phyloP scores from a whole-genome alignment of 2,113 vertebrate genomes.

The Tor tambroides region DNA sequence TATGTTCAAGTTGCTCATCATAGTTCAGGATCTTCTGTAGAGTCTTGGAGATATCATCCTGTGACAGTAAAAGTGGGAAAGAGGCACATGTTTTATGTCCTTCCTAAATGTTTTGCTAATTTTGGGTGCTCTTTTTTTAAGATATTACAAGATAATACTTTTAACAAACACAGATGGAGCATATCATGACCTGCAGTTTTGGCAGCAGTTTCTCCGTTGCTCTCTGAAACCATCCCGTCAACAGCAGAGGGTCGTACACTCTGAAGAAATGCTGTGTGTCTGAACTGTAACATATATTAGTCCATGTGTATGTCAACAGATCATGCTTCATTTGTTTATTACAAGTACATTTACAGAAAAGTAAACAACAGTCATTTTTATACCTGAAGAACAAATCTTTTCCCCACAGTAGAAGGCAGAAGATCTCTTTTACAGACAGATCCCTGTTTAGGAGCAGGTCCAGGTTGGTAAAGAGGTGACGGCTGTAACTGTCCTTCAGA shows the following conservation, averaged over 20 bases:
- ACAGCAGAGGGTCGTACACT: slow-evolving; percentile 39
- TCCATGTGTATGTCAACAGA: not conserved
- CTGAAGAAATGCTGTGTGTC: slow-evolving; percentile 32
- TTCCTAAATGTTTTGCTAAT: not conserved
- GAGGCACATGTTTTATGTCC: not conserved
- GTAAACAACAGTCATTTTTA: not conserved
- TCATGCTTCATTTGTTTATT: not conserved
- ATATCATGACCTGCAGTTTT: slow-evolving; percentile 56
- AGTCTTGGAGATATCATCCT: slow-evolving; percentile 26
- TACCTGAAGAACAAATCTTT: slow-evolving; percentile 62
- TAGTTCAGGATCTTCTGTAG: slow-evolving; percentile 44
- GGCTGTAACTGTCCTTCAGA: slow-evolving; percentile 51
- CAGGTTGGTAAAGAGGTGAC: slow-evolving; percentile 39
- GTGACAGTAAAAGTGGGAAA: not conserved
- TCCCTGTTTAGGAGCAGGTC: slow-evolving; percentile 48
- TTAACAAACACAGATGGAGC: not conserved
- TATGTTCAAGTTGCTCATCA: not conserved
- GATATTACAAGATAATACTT: not conserved
- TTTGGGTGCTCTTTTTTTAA: not conserved
- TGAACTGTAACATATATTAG: slow-evolving; percentile 54
- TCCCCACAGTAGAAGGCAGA: slow-evolving; percentile 60
- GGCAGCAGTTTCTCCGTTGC: slow-evolving; percentile 54
- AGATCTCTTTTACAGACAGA: not conserved
- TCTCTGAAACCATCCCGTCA: slow-evolving; percentile 46
- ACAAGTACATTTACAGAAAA: not conserved